Base-by-base conservation (phyloP, 2,797 vertebrate species). In the Sardinella longiceps region DNA sequence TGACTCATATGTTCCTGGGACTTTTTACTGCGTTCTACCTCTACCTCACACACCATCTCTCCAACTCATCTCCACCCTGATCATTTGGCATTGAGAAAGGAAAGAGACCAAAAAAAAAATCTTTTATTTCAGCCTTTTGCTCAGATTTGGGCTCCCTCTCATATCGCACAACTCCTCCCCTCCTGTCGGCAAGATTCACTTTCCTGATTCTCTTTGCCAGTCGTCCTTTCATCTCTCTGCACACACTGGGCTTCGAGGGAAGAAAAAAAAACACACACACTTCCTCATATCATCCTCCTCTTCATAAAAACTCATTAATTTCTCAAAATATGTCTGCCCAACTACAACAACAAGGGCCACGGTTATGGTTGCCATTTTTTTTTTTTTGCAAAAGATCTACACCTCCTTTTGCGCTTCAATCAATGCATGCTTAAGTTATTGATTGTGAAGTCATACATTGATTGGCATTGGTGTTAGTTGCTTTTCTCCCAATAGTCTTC, bases 1-100 rank as follows among this genome's bases (percentile, higher is more conserved):
- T 87, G 84, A 88, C 70, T 89, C 83, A 86, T 56, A 60, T 82
- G 74, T 66, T 86, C 86, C 85, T 84, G 37, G 48, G 81, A 85
- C 85, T 50, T 81, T 81, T 14, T 88, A 48, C 60, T 80, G 37
- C 33, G 45, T 43, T 43, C 51, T n/a, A n/a, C n/a, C n/a, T 81
- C 74, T 83, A 28, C 82, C 80, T 82, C 51, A 70, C 51, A 6
- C 33, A 43, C 33, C 70, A 77, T 43, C 70, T 39, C 37, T 1
- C 2, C 70, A 43, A 28, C 70, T 77, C 46, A 58, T 85, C 23
- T 30, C 80, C 39, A 86, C 82, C 30, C 30, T 39, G 66, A 43
- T 77, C 70, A 43, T 23, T 23, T 77, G 70, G 70, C 70, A 77
- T 20, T 33, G 28, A 37, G n/a, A n/a, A n/a, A n/a, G n/a, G n/a